phyloP scores from a whole-genome alignment of 2,797 vertebrate genomes.

The Chanos chanos region DNA sequence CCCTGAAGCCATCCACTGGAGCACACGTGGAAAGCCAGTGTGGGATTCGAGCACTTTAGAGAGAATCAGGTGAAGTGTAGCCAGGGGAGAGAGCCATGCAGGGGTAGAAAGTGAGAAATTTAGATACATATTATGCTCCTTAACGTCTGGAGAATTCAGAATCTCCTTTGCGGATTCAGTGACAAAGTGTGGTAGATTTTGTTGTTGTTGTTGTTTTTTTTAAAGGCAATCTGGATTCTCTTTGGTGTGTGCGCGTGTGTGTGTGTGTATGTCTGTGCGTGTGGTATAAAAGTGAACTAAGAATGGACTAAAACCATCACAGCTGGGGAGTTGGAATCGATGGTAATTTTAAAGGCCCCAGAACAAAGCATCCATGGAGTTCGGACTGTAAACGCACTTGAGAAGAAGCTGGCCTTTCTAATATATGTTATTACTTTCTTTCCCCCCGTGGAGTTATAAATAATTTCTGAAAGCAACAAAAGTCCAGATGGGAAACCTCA shows the following conservation, averaged over 20 bases:
- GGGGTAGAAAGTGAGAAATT: neutral
- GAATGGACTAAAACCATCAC: no score
- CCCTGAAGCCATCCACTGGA: neutral
- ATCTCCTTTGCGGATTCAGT: no score
- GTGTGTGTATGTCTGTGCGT: no score
- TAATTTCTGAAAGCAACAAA: conserved; percentile 57
- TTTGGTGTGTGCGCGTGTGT: no score
- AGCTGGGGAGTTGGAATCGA: conserved; percentile 25
- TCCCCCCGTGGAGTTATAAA: conserved; percentile 53
- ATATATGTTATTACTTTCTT: conserved; percentile 57
- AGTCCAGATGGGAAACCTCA: conserved; percentile 49
- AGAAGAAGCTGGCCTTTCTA: conserved; percentile 50
- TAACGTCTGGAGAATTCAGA: no score
- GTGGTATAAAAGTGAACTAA: no score
- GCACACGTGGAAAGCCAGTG: neutral
- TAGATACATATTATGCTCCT: no score
- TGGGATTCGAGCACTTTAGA: neutral
- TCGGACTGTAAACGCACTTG: conserved; percentile 38
- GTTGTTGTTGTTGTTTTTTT: no score
- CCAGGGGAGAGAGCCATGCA: neutral
- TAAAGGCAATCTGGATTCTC: no score
- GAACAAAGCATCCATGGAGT: conserved; percentile 30
- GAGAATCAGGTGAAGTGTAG: neutral
- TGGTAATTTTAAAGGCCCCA: conserved; percentile 38
- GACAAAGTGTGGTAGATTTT: no score